Conservation (phyloP, 2,797 vertebrate species). For the Apogon talboti region DNA sequence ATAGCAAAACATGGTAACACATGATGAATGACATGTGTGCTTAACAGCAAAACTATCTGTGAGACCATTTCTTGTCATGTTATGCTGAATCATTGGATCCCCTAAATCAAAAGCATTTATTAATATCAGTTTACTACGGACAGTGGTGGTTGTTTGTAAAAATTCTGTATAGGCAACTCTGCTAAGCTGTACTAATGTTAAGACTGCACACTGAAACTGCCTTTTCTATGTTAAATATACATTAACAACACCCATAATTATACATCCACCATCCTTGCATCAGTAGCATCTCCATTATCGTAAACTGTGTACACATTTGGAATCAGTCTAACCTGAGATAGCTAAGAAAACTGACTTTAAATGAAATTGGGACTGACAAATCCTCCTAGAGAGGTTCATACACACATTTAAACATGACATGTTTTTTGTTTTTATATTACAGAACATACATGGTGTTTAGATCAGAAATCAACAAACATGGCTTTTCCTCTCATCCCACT, state of each 20-base stretch:
- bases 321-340: no score
- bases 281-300: no score
- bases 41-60: slow-evolving; percentile 13
- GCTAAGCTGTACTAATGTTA: background rate
- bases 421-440: no score
- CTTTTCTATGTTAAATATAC: background rate
- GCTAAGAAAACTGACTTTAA: no score
- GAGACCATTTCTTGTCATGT: slow-evolving; percentile 13
- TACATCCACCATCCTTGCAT: no score
- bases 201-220: no score
- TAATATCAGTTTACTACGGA: background rate
- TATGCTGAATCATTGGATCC: slow-evolving; percentile 11
- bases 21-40: slow-evolving; percentile 6
- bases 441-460: no score
- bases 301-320: no score
- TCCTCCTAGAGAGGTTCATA: no score
- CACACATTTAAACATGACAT: no score
- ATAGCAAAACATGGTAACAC: slow-evolving; percentile 6
- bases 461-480: slow-evolving; percentile 2
- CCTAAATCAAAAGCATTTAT: slow-evolving; percentile 28
- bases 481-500: background rate
- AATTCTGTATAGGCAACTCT: background rate
- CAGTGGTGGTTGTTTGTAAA: background rate
- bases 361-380: no score
- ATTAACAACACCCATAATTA: background rate